Conservation (phyloP, 2,113 vertebrate species). For the Ptilonorhynchus violaceus region DNA sequence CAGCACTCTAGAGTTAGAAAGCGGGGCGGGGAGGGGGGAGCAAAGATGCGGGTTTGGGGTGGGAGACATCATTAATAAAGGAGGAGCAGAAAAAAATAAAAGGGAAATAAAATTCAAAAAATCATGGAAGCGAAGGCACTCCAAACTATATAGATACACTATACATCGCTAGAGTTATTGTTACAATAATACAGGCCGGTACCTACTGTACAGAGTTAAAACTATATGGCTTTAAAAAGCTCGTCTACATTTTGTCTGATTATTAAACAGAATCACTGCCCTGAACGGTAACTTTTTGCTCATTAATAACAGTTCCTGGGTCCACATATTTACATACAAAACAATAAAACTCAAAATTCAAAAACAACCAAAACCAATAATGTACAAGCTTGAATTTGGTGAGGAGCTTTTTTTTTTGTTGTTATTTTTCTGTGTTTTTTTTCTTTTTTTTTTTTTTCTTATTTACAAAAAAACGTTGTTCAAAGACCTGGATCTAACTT, state of each 20-base stretch:
- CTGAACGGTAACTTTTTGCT: conserved; percentile 93
- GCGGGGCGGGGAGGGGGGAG: not conserved
- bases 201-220: conserved; percentile 98
- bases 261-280: conserved; percentile 92
- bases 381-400: conserved; percentile 94
- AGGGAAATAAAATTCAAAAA: conserved; percentile 73
- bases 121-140: conserved; percentile 98
- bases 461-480: conserved; percentile 74
- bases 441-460: not conserved
- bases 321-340: conserved; percentile 94
- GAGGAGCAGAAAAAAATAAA: not conserved
- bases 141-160: conserved; percentile 99
- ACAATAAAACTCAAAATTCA: conserved; percentile 79
- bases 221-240: conserved; percentile 99
- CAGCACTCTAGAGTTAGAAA: conserved; percentile 72
- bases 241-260: conserved; percentile 92
- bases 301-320: conserved; percentile 97
- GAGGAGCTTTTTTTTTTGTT: conserved; percentile 81
- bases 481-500: conserved; percentile 79
- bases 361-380: conserved; percentile 77
- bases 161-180: conserved; percentile 98
- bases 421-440: not conserved
- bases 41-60: conserved; percentile 29
- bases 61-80: conserved; percentile 39
- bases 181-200: conserved; percentile 98